Base-by-base conservation (phyloP, 2,113 vertebrate species). In the Anoplopoma fimbria region DNA sequence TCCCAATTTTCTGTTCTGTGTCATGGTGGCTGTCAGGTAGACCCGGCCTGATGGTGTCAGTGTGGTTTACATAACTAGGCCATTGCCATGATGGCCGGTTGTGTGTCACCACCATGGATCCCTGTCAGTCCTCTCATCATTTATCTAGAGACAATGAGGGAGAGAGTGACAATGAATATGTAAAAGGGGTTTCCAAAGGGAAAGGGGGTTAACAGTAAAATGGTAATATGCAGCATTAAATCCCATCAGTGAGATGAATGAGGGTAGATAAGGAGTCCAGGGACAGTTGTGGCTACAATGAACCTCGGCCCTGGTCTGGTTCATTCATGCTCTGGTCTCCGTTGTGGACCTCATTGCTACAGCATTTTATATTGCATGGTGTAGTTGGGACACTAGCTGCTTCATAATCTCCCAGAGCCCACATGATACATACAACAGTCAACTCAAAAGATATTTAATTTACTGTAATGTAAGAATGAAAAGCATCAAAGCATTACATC, bases 11-110 rank as follows among this genome's bases (percentile, higher is more conserved):
- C 80, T 73, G n/a, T 63, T 36, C 72, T 75, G 81, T 87, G 82
- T 89, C 83, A 86, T 62, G 65, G n/a, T 76, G 73, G 86, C 90
- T 87, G 57, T 78, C 84, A 92, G 89, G 86, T 83, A 70, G 57
- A 60, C 65, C 64, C 34, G 62, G 85, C n/a, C 25, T 84, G 80
- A 83, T 85, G 86, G 89, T 89, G 79, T 87, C 76, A 88, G 55
- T 36, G 69, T 65, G 78, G 67, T 68, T 81, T 84, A 72, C 89
- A 82, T 84, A 91, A 85, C 70, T 80, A 88, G 81, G 90, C 85
- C 81, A 81, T 17, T 10, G 55, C 70, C 19, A 55, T 75, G 55
- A 82, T 74, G 63, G 57, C 36, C 34, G 38, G 47, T 75, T 77
- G 58, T 71, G 40, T 84, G 42, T 86, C 55, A 65, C 31, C 19